Evolutionary conservation across 2,113 vertebrate genomes (phyloP).

Genomic region (Phalacrocorax carbo): DNA sequence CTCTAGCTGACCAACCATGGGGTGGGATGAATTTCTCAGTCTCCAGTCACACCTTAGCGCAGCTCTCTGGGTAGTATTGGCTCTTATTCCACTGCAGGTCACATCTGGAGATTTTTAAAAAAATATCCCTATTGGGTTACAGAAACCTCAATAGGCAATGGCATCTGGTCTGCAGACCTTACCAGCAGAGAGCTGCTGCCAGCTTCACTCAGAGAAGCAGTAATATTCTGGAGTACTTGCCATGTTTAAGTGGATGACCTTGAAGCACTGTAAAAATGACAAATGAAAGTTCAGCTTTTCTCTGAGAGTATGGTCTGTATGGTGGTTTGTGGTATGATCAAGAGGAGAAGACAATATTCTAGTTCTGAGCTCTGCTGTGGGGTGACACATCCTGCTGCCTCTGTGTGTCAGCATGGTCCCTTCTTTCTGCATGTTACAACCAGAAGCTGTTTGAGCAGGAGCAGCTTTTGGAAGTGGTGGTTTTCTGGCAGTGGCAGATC

Average conservation of each 20-base stretch:
- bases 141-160: not conserved
- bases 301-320: not conserved
- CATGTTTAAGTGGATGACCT: not conserved
- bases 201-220: not conserved
- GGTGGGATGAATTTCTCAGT: not conserved
- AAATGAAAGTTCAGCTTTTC: not conserved
- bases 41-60: not conserved
- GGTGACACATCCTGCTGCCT: not conserved
- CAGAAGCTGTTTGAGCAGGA: not conserved
- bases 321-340: not conserved
- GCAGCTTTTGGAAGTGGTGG: not conserved
- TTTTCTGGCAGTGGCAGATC: not conserved
- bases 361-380: not conserved
- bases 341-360: not conserved
- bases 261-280: not conserved
- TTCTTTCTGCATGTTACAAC: not conserved
- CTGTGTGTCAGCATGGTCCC: not conserved
- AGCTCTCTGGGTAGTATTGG: not conserved
- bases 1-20: not conserved
- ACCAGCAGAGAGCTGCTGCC: not conserved
- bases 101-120: fast-evolving
- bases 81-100: not conserved
- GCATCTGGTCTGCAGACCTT: not conserved
- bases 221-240: not conserved
- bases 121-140: not conserved